Percentiles rank a stretch among this genome's conserved stretches.
Conservation (phyloP, 1,140 invertebrate genomes). For the Camponotus pennsylvanicus region DNA sequence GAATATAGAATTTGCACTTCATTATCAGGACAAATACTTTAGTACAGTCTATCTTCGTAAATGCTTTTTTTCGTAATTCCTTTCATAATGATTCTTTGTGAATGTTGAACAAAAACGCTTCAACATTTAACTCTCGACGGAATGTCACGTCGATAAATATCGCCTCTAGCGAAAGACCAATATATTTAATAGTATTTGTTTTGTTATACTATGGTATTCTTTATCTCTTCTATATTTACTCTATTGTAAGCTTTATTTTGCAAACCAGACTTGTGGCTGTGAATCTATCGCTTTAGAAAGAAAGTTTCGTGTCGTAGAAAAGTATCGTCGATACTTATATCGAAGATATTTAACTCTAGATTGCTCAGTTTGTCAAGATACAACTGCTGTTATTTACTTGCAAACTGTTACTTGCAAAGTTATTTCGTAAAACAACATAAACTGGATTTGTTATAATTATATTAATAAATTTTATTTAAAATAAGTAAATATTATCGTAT, state of each 20-base stretch:
- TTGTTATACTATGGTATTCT: neutral
- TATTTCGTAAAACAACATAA: neutral
- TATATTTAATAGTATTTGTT: neutral
- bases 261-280: neutral
- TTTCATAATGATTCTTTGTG: constrained; percentile 10
- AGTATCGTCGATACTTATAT: neutral
- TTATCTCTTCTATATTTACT: neutral
- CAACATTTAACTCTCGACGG: neutral
- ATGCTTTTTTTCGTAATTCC: neutral
- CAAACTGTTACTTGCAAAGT: neutral
- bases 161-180: neutral
- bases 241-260: neutral
- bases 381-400: neutral
- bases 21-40: neutral
- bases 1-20: neutral
- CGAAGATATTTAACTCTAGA: neutral
- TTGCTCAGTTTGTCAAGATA: neutral
- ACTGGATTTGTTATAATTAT: neutral
- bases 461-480: neutral
- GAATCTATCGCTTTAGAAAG: neutral
- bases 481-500: neutral
- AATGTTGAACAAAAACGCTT: neutral
- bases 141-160: neutral
- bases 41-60: neutral
- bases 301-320: neutral